Percentiles rank a stretch among this genome's conserved stretches.
Conservation (phyloP, 92 coral and sea anemone genomes). For the Pocillopora meandrina region DNA sequence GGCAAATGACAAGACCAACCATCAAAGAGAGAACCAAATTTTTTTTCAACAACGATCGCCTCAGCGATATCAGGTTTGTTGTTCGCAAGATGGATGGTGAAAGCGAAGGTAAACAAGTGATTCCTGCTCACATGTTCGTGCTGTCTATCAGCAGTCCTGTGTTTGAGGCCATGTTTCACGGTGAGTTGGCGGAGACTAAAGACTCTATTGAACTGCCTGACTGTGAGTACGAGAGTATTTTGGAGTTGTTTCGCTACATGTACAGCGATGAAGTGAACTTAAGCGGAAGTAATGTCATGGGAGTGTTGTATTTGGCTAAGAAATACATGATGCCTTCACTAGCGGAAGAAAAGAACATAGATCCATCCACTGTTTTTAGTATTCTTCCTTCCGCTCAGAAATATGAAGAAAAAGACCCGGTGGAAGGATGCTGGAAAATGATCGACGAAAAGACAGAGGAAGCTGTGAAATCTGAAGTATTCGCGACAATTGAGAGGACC, state of each 20-base stretch:
- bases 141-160: conserved; percentile 61
- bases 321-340: conserved; percentile 69
- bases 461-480: conserved; percentile 56
- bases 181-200: conserved; percentile 44
- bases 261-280: conserved; percentile 70
- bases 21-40: conserved; percentile 66
- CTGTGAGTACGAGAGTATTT: conserved; percentile 64
- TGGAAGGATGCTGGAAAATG: conserved; percentile 70
- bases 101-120: conserved; percentile 27
- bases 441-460: conserved; percentile 57
- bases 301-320: conserved; percentile 72
- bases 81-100: not conserved
- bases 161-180: conserved; percentile 72
- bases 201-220: conserved; percentile 31
- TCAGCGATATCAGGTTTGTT: conserved; percentile 60
- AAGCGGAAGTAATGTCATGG: conserved; percentile 66
- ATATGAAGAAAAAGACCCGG: conserved; percentile 55
- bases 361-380: conserved; percentile 62
- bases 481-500: conserved; percentile 36
- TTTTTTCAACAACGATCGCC: conserved; percentile 60
- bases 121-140: conserved; percentile 42
- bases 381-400: conserved; percentile 56
- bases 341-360: conserved; percentile 57
- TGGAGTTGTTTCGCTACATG: conserved; percentile 64
- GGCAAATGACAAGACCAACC: conserved; percentile 66